Percentiles rank a stretch among this genome's conserved stretches.
Evolutionary conservation across 2,888 invertebrate genomes (phyloP).

Genomic region (Cantharis rufa): DNA sequence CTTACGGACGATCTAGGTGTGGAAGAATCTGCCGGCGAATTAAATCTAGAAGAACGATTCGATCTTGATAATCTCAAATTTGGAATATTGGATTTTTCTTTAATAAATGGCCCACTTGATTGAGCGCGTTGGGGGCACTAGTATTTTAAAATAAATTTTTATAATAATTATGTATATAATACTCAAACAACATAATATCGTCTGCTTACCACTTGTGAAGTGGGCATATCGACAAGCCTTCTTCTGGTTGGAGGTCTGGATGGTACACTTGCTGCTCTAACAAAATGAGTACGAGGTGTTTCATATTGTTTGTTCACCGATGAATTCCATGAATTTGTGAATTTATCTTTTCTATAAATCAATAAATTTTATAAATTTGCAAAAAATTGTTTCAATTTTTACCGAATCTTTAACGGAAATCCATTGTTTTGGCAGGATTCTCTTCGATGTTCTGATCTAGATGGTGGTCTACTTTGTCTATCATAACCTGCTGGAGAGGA

Average conservation of each 20-base stretch:
- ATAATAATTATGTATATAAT: too few relatives aligned
- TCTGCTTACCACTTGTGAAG: conserved; percentile 5
- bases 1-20: not conserved
- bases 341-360: not conserved
- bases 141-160: not conserved
- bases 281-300: not conserved
- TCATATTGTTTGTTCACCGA: too few relatives aligned
- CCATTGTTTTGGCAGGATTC: not conserved
- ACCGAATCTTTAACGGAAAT: not conserved
- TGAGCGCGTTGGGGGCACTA: not conserved
- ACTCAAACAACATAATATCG: not conserved
- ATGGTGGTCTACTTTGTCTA: conserved; percentile 16
- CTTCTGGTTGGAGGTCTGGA: conserved; percentile 33
- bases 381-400: not conserved
- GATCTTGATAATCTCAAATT: conserved; percentile 6
- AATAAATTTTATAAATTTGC: not conserved
- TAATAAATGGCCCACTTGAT: conserved; percentile 7
- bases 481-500: conserved; percentile 45
- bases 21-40: not conserved
- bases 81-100: not conserved
- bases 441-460: conserved; percentile 1
- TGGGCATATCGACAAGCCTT: conserved; percentile 27
- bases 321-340: not conserved
- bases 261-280: conserved; percentile 27
- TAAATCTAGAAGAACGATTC: not conserved